Conservation (phyloP, 2,113 vertebrate genomes). For the Panurus biarmicus region DNA sequence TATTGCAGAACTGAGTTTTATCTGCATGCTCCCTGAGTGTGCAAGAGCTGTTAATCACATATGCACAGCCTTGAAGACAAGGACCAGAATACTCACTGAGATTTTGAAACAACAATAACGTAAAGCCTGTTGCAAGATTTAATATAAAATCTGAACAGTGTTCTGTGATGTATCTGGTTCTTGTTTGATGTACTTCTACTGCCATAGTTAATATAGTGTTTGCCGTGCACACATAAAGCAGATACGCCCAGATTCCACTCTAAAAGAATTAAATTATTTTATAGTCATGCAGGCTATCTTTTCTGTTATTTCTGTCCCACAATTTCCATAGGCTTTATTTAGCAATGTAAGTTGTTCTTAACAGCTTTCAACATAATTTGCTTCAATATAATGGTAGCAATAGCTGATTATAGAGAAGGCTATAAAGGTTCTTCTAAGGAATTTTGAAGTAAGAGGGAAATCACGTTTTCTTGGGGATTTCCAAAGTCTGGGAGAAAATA, state of each 20-base stretch:
- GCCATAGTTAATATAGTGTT: conserved; percentile 52
- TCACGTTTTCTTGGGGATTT: neutral
- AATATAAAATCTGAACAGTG: conserved; percentile 33
- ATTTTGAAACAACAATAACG: conserved; percentile 24
- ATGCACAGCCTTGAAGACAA: neutral
- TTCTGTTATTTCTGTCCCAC: neutral
- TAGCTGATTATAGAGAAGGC: neutral
- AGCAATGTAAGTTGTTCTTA: neutral
- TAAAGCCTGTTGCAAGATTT: conserved; percentile 20
- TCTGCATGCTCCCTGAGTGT: neutral
- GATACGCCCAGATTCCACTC: neutral
- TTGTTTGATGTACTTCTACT: conserved; percentile 61
- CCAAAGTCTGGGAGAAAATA: neutral
- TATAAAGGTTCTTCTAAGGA: neutral
- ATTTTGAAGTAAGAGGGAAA: neutral
- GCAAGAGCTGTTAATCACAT: neutral
- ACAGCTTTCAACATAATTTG: neutral
- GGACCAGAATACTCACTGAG: conserved; percentile 20
- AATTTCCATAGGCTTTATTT: neutral
- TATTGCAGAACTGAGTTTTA: neutral
- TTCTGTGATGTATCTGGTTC: conserved; percentile 58
- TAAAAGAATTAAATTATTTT: conserved; percentile 39
- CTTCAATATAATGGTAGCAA: neutral
- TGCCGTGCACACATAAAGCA: conserved; percentile 39
- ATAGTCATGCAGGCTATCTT: neutral